Percentiles rank a stretch among this genome's conserved stretches.
phyloP scores from a whole-genome alignment of 2,888 invertebrate genomes.

The Cataglyphis altisquamis region DNA sequence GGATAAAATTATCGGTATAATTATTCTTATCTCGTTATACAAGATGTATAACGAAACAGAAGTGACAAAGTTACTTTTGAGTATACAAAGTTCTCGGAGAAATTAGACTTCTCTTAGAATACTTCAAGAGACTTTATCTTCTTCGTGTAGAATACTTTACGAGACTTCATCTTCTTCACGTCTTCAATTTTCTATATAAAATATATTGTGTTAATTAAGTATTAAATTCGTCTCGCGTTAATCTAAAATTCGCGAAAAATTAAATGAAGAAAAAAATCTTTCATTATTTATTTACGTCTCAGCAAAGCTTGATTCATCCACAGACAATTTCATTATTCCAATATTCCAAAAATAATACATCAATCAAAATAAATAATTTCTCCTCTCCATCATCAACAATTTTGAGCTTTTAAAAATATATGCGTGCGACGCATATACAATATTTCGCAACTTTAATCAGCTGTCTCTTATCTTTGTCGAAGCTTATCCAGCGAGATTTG shows the following conservation, averaged over 20 bases:
- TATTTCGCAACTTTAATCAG: background rate
- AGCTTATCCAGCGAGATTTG: constrained; percentile 32
- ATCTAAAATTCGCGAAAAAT: background rate
- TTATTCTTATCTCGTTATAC: constrained; percentile 15
- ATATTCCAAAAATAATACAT: background rate
- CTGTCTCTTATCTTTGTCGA: constrained; percentile 10
- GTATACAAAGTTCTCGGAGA: background rate
- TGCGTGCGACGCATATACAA: background rate
- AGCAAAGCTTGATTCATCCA: background rate
- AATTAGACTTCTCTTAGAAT: constrained; percentile 1
- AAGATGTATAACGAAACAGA: background rate
- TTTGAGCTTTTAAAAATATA: background rate
- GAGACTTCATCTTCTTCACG: background rate
- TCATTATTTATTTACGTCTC: background rate
- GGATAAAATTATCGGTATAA: constrained; percentile 10
- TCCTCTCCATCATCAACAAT: background rate
- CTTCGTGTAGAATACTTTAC: background rate
- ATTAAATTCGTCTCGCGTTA: background rate
- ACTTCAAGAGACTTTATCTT: background rate
- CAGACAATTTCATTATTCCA: background rate
- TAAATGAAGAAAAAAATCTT: background rate
- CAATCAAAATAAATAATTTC: background rate
- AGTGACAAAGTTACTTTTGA: constrained; percentile 3
- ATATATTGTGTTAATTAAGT: background rate
- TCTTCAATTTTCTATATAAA: background rate